Percentiles rank a stretch among this genome's conserved stretches.
phyloP scores from a whole-genome alignment of 2,113 vertebrate species.

The Geothlypis trichas region DNA sequence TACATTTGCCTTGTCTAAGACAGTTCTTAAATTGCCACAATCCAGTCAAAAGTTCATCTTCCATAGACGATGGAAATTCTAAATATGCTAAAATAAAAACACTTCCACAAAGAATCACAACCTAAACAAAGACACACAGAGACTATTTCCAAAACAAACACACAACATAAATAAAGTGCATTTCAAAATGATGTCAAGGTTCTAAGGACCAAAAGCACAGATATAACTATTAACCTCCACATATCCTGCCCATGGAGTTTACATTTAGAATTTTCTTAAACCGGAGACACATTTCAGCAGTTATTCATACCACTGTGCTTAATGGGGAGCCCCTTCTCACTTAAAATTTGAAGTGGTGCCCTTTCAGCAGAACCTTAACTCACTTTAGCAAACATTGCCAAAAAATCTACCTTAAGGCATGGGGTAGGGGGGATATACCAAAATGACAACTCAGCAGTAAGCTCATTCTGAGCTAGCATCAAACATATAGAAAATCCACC shows the following conservation, averaged over 20 bases:
- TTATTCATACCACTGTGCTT: neutral
- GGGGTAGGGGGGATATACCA: neutral
- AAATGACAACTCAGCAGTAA: neutral
- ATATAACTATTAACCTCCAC: neutral
- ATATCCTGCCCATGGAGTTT: neutral
- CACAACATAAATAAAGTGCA: neutral
- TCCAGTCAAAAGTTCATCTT: neutral
- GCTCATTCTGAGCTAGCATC: neutral
- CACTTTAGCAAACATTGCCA: neutral
- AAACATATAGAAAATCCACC: neutral
- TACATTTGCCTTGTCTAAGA: neutral
- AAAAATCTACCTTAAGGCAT: neutral
- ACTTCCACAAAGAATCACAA: neutral
- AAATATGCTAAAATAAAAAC: neutral
- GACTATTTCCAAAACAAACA: neutral
- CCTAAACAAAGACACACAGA: neutral
- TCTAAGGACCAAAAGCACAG: neutral
- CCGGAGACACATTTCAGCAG: neutral
- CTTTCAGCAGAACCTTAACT: neutral
- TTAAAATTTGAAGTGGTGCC: neutral
- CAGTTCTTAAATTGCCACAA: neutral
- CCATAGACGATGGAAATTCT: neutral
- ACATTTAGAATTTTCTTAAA: neutral
- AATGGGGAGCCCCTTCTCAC: neutral
- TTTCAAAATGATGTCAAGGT: neutral